Conservation (phyloP, 1,140 invertebrate species). For the Sitobion miscanthi region DNA sequence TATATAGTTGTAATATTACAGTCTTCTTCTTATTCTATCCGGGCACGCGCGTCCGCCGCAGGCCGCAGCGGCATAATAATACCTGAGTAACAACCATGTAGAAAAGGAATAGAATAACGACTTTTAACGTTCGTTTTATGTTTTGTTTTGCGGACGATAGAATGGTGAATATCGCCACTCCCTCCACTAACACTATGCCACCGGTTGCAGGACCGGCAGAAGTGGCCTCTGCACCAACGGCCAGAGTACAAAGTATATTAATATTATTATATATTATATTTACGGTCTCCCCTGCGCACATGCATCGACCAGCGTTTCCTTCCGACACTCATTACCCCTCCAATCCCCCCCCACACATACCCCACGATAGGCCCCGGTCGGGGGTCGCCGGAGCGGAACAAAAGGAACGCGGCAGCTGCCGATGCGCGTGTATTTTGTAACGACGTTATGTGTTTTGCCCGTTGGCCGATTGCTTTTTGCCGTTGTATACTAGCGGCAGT, state of each 20-base stretch:
- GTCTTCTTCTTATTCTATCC: not conserved
- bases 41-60: not conserved
- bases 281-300: not conserved
- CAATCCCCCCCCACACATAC: not conserved
- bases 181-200: not conserved
- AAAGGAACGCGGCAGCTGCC: constrained; percentile 12
- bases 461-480: not conserved
- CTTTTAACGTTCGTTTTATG: constrained; percentile 42
- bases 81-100: not conserved
- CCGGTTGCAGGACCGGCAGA: not conserved
- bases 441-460: not conserved
- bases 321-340: constrained; percentile 40
- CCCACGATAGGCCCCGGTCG: not conserved
- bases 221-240: not conserved
- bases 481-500: not conserved
- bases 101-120: constrained; percentile 1
- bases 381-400: constrained; percentile 9
- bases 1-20: not conserved
- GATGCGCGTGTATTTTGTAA: not conserved
- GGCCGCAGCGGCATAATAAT: not conserved
- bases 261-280: not conserved
- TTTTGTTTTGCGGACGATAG: not conserved
- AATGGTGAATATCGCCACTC: not conserved
- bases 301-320: constrained; percentile 18
- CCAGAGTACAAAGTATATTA: not conserved